phyloP scores from a whole-genome alignment of 2,113 vertebrate genomes.

The Zingel zingel region DNA sequence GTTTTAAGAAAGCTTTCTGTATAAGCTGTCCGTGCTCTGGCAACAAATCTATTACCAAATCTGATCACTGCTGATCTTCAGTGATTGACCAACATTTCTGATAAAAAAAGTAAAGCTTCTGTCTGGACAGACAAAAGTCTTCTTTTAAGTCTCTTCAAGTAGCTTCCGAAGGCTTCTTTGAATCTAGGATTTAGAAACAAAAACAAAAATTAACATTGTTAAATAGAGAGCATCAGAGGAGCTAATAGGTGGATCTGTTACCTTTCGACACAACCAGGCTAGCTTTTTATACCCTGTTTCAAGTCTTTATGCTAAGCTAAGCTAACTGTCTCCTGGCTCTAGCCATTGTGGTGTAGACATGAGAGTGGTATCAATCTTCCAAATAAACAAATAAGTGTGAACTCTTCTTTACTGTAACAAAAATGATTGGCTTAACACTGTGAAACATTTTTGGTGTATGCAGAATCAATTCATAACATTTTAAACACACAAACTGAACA shows the following conservation, averaged over 20 bases:
- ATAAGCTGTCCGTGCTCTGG: constrained; percentile 37
- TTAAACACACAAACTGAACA: not conserved
- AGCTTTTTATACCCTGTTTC: no score
- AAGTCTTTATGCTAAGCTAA: no score
- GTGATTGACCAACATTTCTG: constrained; percentile 15
- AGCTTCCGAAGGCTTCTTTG: constrained; percentile 78
- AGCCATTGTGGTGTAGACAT: no score
- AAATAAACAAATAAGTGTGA: no score
- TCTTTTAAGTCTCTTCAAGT: constrained; percentile 76
- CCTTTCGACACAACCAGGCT: no score
- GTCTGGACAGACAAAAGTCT: not conserved
- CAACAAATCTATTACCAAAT: constrained; percentile 12
- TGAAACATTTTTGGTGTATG: not conserved
- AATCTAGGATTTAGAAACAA: constrained; percentile 61
- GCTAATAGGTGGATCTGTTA: no score
- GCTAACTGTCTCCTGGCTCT: no score
- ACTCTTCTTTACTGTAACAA: no score
- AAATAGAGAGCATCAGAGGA: no score
- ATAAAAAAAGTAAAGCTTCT: constrained; percentile 24
- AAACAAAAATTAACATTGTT: no score
- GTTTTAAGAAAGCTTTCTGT: constrained; percentile 28
- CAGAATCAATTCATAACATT: not conserved
- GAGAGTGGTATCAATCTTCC: no score
- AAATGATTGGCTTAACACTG: not conserved
- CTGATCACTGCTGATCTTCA: constrained; percentile 16